phyloP scores from a whole-genome alignment of 2,797 vertebrate species.

The Muscicapa comitata region DNA sequence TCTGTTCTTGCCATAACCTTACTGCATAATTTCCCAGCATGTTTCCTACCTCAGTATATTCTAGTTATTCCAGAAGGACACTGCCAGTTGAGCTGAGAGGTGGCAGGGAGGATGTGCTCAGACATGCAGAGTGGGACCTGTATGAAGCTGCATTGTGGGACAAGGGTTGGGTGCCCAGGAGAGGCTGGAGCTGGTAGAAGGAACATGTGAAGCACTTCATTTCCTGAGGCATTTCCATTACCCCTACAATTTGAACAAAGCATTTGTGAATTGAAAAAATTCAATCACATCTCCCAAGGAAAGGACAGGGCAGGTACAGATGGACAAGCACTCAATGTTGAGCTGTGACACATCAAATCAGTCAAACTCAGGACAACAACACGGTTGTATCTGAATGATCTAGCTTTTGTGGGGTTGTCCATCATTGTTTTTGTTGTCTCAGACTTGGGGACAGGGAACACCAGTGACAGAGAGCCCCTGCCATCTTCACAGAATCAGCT shows the following conservation, averaged over 20 bases:
- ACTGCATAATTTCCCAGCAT: not conserved
- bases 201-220: not conserved
- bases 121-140: fast-evolving
- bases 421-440: not conserved
- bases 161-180: not conserved
- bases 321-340: not conserved
- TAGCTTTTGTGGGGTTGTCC: fast-evolving
- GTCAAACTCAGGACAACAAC: not conserved
- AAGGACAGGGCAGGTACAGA: not conserved
- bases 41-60: not conserved
- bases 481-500: not conserved
- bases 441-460: not conserved
- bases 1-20: not conserved
- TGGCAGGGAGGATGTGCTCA: not conserved
- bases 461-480: not conserved
- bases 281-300: constrained; percentile 23
- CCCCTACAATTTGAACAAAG: not conserved
- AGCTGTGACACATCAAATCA: not conserved
- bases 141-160: not conserved
- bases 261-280: constrained; percentile 1
- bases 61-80: not conserved
- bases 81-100: not conserved
- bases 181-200: not conserved
- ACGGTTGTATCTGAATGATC: fast-evolving
- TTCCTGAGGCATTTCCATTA: not conserved